Percentiles rank a stretch among this genome's conserved stretches.
phyloP scores from a whole-genome alignment of 2,113 vertebrate species.

The Syngnathus typhle region DNA sequence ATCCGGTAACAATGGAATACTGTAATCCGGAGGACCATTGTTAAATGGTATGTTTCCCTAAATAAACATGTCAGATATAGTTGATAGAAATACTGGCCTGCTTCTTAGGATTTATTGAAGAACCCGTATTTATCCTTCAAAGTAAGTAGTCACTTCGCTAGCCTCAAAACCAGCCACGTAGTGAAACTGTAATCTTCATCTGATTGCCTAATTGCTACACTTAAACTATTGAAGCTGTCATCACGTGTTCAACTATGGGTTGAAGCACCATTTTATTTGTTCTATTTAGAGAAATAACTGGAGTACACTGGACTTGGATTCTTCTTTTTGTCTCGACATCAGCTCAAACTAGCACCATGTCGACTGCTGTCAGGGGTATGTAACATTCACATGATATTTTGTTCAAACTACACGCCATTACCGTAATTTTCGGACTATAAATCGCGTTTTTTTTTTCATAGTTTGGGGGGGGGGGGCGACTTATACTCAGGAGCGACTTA shows the following conservation, averaged over 20 bases:
- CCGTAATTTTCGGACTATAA: no score
- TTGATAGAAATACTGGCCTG: not conserved
- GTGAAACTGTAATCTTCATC: not conserved
- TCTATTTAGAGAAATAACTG: not conserved
- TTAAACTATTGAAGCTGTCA: not conserved
- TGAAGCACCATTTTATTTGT: no score
- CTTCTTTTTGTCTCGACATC: not conserved
- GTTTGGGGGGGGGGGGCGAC: no score
- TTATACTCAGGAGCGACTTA: no score
- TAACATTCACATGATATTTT: not conserved
- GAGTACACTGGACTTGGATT: not conserved
- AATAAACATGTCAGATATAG: not conserved
- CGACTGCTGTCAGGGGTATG: slow-evolving; percentile 62
- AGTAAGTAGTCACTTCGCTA: not conserved
- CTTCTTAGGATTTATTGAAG: not conserved
- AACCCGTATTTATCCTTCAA: not conserved
- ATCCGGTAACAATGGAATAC: slow-evolving; percentile 38
- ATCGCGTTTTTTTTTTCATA: no score
- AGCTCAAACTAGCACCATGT: slow-evolving; percentile 36
- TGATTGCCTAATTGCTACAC: not conserved
- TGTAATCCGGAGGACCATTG: not conserved
- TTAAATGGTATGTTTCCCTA: slow-evolving; percentile 14
- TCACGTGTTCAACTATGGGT: not conserved
- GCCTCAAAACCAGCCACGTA: not conserved
- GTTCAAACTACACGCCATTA: not conserved